Conservation (phyloP, 2,797 vertebrate species). For the Sciurus carolinensis region DNA sequence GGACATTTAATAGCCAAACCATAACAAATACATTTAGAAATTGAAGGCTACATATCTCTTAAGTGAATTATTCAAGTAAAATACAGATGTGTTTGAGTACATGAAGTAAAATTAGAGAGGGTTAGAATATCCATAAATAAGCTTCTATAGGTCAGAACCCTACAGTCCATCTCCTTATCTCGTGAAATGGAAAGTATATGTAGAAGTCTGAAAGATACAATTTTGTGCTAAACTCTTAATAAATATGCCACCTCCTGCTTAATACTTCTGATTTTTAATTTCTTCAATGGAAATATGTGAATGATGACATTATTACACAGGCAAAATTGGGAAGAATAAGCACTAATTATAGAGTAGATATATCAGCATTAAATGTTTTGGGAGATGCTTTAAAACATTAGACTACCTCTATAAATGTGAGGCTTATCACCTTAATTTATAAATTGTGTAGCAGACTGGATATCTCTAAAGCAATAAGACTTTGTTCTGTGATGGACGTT, state of each 20-base stretch:
- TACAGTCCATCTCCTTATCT: neutral
- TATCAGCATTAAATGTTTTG: neutral
- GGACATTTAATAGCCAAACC: neutral
- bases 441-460: neutral
- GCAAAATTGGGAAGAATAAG: neutral
- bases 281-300: neutral
- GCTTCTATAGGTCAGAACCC: neutral
- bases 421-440: neutral
- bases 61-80: constrained; percentile 22
- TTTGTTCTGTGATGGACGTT: neutral
- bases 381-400: constrained; percentile 31
- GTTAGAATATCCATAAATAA: neutral
- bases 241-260: neutral
- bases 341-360: neutral
- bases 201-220: neutral
- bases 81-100: neutral
- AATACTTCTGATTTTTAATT: neutral
- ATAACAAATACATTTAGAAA: neutral
- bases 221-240: neutral
- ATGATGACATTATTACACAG: neutral
- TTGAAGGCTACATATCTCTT: neutral
- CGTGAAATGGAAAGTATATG: neutral
- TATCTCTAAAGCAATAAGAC: neutral
- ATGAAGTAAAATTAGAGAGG: neutral
- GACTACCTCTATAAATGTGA: constrained; percentile 10